These are phyloP conservation scores for Aphelenchoides bicaudatus DNA, from an alignment of 2,888 invertebrate genomes.

Conservation along the genomic window DNA sequence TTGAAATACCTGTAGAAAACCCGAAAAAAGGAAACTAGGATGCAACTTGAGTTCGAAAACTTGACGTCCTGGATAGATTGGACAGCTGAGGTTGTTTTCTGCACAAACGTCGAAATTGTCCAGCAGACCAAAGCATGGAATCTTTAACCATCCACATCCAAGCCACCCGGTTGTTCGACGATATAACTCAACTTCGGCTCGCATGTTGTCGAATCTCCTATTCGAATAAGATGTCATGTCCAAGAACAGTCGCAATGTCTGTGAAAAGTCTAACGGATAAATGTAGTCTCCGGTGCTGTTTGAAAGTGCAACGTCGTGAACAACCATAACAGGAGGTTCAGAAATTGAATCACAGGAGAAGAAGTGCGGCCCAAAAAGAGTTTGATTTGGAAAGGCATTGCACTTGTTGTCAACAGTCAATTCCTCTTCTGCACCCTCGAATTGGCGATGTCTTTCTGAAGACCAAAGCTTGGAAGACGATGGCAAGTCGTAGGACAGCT, in stretches of 20 bases:
- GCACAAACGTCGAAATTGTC: conserved; percentile 37
- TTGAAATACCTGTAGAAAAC: conserved; percentile 26
- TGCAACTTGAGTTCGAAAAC: conserved; percentile 50
- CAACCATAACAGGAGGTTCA: conserved; percentile 30
- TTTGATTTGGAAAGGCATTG: conserved; percentile 33
- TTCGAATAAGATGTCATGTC: conserved; percentile 47
- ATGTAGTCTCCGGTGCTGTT: conserved; percentile 49
- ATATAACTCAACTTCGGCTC: conserved; percentile 50
- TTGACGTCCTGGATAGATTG: conserved; percentile 44
- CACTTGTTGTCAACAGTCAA: conserved; percentile 33
- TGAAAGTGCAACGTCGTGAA: conserved; percentile 53
- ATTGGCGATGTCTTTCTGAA: conserved; percentile 12
- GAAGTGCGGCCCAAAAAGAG: conserved; percentile 32
- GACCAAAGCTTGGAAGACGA: not conserved
- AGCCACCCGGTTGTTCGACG: conserved; percentile 52
- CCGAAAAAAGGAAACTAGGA: conserved; percentile 43
- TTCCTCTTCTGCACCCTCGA: no score
- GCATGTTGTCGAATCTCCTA: conserved; percentile 49
- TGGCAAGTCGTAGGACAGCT: not conserved
- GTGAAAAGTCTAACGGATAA: conserved; percentile 47
- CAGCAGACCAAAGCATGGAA: conserved; percentile 53
- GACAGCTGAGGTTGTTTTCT: conserved; percentile 33
- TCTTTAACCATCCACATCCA: conserved; percentile 55
- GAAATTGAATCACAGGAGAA: conserved; percentile 17
- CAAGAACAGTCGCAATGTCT: conserved; percentile 47